Evolutionary conservation across 2,888 invertebrate species (phyloP).

Genomic region (Temnothorax unifasciatus): DNA sequence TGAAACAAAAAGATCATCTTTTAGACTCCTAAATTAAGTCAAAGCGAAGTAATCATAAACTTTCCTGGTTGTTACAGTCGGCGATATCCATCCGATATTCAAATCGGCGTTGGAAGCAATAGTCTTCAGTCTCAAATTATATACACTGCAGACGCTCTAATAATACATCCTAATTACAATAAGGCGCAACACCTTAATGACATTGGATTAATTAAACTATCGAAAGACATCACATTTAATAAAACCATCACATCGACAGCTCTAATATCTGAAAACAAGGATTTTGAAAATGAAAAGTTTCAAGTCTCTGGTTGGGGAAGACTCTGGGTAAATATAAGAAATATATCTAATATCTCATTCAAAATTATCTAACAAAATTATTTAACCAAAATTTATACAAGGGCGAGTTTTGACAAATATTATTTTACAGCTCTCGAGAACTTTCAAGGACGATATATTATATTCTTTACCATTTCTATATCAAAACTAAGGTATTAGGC

Average conservation of each 20-base stretch:
- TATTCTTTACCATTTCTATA: not conserved
- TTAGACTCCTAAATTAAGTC: not conserved
- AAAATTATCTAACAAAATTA: not conserved
- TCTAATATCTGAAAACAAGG: slow-evolving; percentile 57
- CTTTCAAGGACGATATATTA: not conserved
- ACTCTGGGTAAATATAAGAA: slow-evolving; percentile 61
- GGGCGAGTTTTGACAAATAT: not conserved
- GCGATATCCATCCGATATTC: not conserved
- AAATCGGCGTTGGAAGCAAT: slow-evolving; percentile 48
- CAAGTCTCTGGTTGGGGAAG: slow-evolving; percentile 79
- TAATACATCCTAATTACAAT: slow-evolving; percentile 42
- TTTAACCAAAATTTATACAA: not conserved
- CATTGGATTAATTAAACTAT: not conserved
- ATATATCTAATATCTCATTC: not conserved
- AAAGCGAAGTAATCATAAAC: not conserved
- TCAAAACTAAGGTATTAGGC: not conserved
- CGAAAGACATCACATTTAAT: slow-evolving; percentile 69
- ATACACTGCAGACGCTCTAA: not conserved
- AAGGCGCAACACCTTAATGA: not conserved
- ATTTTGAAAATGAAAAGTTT: too few species aligned
- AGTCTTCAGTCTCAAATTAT: not conserved
- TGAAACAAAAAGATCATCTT: not conserved
- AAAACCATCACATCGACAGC: slow-evolving; percentile 63
- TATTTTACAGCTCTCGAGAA: not conserved
- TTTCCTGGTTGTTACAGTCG: slow-evolving; percentile 3